A percentile compares a stretch with the other conserved stretches of the same genome.
phyloP scores from a whole-genome alignment of 2,113 vertebrate species.

The Hippocampus abdominalis region DNA sequence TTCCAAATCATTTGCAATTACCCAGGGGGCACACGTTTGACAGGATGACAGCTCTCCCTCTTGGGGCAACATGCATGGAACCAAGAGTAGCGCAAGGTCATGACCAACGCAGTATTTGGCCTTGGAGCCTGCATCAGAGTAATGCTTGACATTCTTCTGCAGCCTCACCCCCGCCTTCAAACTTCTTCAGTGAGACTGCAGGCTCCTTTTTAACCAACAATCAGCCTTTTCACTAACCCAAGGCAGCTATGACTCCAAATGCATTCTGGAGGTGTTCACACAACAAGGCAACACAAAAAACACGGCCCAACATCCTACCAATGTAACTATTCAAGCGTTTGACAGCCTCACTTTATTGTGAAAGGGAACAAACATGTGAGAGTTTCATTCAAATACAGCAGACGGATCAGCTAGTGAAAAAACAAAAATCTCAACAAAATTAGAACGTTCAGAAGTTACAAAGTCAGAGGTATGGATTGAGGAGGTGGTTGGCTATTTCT shows the following conservation, averaged over 20 bases:
- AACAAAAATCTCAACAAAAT: slow-evolving; percentile 33
- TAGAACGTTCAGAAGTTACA: slow-evolving; percentile 43
- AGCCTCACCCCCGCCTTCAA: slow-evolving; percentile 42
- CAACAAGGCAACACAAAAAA: slow-evolving; percentile 22
- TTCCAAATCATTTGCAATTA: slow-evolving; percentile 1
- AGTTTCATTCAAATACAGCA: slow-evolving; percentile 33
- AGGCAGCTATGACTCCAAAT: slow-evolving; percentile 48
- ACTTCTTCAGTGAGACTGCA: slow-evolving; percentile 32
- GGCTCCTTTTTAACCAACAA: slow-evolving; percentile 58
- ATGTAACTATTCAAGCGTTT: slow-evolving; percentile 47
- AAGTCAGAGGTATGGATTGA: slow-evolving; percentile 30
- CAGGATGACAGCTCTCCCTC: not conserved
- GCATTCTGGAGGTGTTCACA: slow-evolving; percentile 40
- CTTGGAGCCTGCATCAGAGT: slow-evolving; percentile 51
- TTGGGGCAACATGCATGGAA: not conserved
- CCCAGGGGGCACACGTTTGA: slow-evolving; percentile 1
- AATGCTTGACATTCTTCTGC: slow-evolving; percentile 63
- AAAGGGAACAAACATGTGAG: not conserved
- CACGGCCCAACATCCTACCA: slow-evolving; percentile 29
- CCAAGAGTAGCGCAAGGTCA: slow-evolving; percentile 29
- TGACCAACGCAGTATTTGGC: slow-evolving; percentile 50
- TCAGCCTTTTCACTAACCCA: slow-evolving; percentile 45
- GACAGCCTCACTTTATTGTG: not conserved
- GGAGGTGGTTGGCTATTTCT: slow-evolving; percentile 15
- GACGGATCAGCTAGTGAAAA: slow-evolving; percentile 34